A percentile compares a stretch with the other conserved stretches of the same genome.
Conservation (phyloP, 2,113 vertebrate species). For the Menura novaehollandiae region DNA sequence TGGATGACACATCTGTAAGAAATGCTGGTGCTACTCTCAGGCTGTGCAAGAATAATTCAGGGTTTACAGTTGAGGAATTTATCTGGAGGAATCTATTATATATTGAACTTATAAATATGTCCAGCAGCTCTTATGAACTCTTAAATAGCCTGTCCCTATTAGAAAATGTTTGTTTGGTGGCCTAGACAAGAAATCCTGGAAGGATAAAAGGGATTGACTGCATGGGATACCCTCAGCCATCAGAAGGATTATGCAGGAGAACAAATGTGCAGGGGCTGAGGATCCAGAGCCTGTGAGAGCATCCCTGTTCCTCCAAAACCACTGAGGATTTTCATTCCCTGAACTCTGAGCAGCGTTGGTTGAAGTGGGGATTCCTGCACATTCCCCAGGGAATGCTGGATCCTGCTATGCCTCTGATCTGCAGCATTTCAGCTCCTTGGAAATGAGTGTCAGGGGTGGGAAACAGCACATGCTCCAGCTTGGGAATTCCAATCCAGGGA, state of each 20-base stretch:
- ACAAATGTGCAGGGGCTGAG: background rate
- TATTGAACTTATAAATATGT: background rate
- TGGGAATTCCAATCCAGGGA: background rate
- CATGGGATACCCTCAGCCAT: background rate
- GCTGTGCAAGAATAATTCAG: background rate
- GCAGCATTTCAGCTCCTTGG: background rate
- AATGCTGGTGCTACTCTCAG: background rate
- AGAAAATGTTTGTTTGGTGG: background rate
- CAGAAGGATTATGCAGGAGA: background rate
- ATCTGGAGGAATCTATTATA: background rate
- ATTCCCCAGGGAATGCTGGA: background rate
- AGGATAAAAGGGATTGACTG: background rate
- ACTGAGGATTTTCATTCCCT: background rate
- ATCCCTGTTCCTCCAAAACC: background rate
- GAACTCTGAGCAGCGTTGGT: accelerated
- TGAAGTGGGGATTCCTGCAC: background rate
- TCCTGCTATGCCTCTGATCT: background rate
- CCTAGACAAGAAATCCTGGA: background rate
- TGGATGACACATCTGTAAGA: constrained; percentile 15
- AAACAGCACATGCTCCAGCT: background rate
- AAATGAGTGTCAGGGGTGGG: background rate
- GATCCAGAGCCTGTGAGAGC: background rate
- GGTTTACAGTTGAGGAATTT: background rate
- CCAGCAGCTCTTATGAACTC: background rate
- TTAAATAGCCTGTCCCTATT: background rate